Conservation (phyloP, 2,113 vertebrate genomes). For the Rhinolophus ferrumequinum region DNA sequence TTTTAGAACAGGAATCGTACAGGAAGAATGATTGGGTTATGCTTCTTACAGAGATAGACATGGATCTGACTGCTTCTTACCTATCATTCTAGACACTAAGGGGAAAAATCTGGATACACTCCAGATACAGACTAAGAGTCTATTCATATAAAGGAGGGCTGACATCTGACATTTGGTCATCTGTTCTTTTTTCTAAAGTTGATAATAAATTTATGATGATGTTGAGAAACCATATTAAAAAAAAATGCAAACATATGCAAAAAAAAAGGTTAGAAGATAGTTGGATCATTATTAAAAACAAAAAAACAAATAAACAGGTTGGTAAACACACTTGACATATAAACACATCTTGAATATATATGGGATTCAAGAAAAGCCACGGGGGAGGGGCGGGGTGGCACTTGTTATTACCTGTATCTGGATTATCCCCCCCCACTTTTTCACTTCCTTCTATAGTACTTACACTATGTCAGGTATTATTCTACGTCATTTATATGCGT, state of each 20-base stretch:
- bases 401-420: not conserved
- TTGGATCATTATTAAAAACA: not conserved
- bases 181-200: not conserved
- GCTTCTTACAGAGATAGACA: not conserved
- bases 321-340: not conserved
- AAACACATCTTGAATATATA: not conserved
- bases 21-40: not conserved
- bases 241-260: not conserved
- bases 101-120: not conserved
- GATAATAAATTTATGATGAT: not conserved
- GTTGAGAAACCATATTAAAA: not conserved
- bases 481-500: not conserved
- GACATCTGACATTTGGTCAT: not conserved
- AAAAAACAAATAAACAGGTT: not conserved
- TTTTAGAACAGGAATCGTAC: not conserved
- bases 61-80: not conserved
- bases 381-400: not conserved
- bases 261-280: not conserved
- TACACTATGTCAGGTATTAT: not conserved
- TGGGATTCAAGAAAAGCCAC: not conserved
- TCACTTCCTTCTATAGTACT: not conserved
- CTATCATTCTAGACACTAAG: not conserved
- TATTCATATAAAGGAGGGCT: not conserved
- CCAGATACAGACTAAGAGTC: not conserved
- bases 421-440: not conserved